phyloP scores from a whole-genome alignment of 2,113 vertebrate genomes.

The Apeltes quadracus region DNA sequence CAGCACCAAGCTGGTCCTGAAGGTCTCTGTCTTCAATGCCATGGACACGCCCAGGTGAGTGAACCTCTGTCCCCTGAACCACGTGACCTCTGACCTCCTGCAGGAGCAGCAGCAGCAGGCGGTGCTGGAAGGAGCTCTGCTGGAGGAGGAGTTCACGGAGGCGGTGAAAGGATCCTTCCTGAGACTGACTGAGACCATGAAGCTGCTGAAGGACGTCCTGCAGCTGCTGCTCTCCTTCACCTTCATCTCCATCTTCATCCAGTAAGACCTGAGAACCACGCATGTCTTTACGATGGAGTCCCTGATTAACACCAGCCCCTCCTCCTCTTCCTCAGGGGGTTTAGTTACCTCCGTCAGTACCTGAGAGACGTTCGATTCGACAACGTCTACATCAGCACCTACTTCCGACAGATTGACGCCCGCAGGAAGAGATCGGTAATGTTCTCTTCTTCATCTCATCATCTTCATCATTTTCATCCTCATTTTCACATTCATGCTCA shows the following conservation, averaged over 20 bases:
- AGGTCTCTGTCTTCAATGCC: conserved; percentile 65
- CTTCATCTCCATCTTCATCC: conserved; percentile 63
- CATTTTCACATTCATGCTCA: background rate
- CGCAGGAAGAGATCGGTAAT: conserved; percentile 48
- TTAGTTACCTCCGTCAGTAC: conserved; percentile 52
- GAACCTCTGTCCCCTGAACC: background rate
- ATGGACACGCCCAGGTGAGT: background rate
- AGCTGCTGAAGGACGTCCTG: conserved; percentile 20
- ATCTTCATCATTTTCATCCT: background rate
- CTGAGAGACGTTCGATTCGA: conserved; percentile 60
- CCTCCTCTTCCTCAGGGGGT: conserved; percentile 40
- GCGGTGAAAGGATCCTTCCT: conserved; percentile 15
- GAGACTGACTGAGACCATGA: background rate
- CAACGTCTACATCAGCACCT: conserved; percentile 67
- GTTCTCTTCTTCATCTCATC: background rate
- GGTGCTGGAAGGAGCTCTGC: conserved; percentile 15
- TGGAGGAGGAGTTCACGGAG: conserved; percentile 41
- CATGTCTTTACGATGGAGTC: background rate
- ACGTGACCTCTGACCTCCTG: background rate
- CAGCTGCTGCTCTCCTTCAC: conserved; percentile 56
- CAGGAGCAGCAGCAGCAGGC: conserved; percentile 56
- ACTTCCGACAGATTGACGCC: conserved; percentile 63
- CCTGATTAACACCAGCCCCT: background rate
- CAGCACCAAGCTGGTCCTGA: conserved; percentile 64
- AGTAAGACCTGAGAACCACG: conserved; percentile 29